Percentiles rank a stretch among this genome's conserved stretches.
These are phyloP conservation scores for Sipha flava DNA, from an alignment of 1,140 invertebrate genomes.

Conservation along the genomic window DNA sequence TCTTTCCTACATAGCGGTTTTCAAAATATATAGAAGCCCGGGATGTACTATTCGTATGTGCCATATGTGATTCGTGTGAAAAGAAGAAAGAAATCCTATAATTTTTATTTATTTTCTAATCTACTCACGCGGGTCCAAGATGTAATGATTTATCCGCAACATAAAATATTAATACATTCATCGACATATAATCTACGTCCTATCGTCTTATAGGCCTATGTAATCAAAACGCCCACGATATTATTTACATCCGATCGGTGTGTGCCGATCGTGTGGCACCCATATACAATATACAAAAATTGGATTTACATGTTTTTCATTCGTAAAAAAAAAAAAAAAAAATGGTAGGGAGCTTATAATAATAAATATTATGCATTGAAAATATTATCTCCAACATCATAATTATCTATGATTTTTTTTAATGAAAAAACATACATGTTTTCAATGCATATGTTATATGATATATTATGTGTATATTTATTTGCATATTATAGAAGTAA, in stretches of 20 bases:
- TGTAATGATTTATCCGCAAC: not conserved
- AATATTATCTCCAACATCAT: not conserved
- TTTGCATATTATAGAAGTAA: too few species aligned
- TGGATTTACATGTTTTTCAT: not conserved
- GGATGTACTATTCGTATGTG: not conserved
- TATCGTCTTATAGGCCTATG: conserved; percentile 24
- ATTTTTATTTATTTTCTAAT: not conserved
- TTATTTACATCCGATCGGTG: not conserved
- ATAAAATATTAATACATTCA: conserved; percentile 2
- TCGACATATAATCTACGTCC: not conserved
- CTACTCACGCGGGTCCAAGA: not conserved
- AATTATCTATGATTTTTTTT: not conserved
- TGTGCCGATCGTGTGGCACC: not conserved
- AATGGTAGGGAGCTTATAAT: too few species aligned
- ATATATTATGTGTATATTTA: too few species aligned
- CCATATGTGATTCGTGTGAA: not conserved
- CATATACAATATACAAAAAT: not conserved
- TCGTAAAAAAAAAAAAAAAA: not conserved
- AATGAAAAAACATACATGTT: too few species aligned
- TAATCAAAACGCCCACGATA: conserved; percentile 5
- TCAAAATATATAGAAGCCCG: not conserved
- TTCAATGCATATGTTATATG: too few species aligned
- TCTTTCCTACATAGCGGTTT: conserved; percentile 8
- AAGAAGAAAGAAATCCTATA: not conserved
- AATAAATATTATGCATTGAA: too few species aligned